Evolutionary conservation across 2,797 vertebrate genomes (phyloP).

Genomic region (Acipenser oxyrinchus): DNA sequence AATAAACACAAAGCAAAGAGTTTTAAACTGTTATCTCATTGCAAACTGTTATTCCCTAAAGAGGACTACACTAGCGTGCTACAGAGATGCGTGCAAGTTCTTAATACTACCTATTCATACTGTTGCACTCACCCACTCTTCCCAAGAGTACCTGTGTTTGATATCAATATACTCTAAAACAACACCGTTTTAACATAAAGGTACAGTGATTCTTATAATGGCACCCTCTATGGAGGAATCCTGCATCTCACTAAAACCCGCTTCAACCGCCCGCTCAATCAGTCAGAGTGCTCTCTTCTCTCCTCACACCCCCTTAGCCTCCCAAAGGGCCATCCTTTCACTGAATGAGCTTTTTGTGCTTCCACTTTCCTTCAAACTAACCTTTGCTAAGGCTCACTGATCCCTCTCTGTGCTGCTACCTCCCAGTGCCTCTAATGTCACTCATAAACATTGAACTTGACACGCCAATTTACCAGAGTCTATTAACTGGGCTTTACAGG

Average conservation of each 20-base stretch:
- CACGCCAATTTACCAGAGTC: too few relatives aligned
- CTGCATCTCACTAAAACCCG: neutral
- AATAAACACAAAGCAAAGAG: neutral
- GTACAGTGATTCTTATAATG: neutral
- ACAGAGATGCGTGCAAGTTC: neutral
- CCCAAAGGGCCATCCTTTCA: neutral
- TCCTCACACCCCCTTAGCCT: neutral
- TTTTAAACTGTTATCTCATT: neutral
- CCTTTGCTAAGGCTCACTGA: neutral
- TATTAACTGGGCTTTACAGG: too few relatives aligned
- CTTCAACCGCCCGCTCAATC: neutral
- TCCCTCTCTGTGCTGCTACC: neutral
- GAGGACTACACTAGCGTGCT: neutral
- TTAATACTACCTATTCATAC: neutral
- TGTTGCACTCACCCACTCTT: neutral
- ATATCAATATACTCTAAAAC: neutral
- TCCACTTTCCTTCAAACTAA: neutral
- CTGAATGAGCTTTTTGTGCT: neutral
- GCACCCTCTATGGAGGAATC: neutral
- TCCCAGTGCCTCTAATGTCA: too few relatives aligned
- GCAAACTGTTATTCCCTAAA: too few relatives aligned
- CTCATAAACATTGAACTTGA: too few relatives aligned
- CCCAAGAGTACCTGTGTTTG: neutral
- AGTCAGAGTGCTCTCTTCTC: neutral
- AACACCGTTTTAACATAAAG: neutral